These are phyloP conservation scores for Oceanodroma leucorhoa DNA, from an alignment of 2,797 vertebrate species.

Conservation along the genomic window DNA sequence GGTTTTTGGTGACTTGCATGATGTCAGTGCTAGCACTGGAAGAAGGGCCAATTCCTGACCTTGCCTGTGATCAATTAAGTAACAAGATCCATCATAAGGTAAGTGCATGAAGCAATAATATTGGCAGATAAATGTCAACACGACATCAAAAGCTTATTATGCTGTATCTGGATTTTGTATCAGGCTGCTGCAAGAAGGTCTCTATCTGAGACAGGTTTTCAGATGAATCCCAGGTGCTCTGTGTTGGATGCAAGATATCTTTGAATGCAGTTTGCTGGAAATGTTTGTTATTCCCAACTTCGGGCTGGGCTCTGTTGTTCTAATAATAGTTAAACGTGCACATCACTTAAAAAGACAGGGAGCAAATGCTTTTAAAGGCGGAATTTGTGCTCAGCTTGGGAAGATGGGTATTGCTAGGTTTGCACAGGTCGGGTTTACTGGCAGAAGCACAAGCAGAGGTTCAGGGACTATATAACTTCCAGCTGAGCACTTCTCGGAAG, in stretches of 20 bases:
- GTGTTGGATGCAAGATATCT: not conserved
- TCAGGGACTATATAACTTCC: accelerated
- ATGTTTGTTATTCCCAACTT: not conserved
- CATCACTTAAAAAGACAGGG: not conserved
- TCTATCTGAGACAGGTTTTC: not conserved
- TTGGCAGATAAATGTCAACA: slow-evolving; percentile 68
- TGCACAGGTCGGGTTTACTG: not conserved
- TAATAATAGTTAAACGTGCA: not conserved
- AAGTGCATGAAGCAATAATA: slow-evolving; percentile 32
- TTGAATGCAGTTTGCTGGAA: not conserved
- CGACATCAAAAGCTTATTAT: slow-evolving; percentile 48
- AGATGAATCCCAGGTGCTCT: slow-evolving; percentile 13
- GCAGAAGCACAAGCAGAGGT: not conserved
- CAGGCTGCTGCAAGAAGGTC: not conserved
- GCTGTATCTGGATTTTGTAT: slow-evolving; percentile 23
- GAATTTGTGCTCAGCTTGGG: not conserved
- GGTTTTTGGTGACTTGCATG: not conserved
- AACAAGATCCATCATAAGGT: slow-evolving; percentile 35
- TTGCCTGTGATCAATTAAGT: slow-evolving; percentile 31
- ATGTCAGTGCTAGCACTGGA: slow-evolving; percentile 8
- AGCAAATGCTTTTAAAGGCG: not conserved
- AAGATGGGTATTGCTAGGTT: not conserved
- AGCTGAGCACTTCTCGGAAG: not conserved
- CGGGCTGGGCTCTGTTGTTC: not conserved
- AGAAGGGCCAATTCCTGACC: slow-evolving; percentile 30